Evolutionary conservation across 2,888 invertebrate genomes (phyloP).

Genomic region (Pterostichus niger): DNA sequence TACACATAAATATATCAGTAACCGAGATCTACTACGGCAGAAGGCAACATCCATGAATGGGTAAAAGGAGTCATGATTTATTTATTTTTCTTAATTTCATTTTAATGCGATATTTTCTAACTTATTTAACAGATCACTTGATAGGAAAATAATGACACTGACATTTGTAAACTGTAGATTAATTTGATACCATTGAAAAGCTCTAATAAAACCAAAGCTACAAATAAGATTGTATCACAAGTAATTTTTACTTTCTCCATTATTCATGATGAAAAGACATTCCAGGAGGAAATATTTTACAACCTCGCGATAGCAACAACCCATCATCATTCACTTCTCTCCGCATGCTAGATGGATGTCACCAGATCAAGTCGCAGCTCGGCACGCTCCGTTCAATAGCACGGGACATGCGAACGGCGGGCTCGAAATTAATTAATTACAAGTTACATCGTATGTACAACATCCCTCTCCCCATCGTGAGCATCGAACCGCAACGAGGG

Average conservation of each 20-base stretch:
- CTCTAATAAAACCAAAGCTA: too few species aligned
- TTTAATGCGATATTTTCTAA: too few species aligned
- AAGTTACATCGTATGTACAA: conserved; percentile 68
- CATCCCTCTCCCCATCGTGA: conserved; percentile 23
- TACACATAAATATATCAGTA: too few species aligned
- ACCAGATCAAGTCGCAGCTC: conserved; percentile 47
- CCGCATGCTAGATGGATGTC: neutral
- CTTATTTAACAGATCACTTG: too few species aligned
- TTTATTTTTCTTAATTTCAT: too few species aligned
- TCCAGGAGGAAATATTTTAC: conserved; percentile 3
- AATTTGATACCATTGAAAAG: too few species aligned
- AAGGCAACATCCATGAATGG: too few species aligned
- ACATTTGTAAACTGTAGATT: too few species aligned
- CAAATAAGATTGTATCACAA: too few species aligned
- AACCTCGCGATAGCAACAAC: conserved; percentile 15
- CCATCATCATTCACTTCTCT: conserved; percentile 22
- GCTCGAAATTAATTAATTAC: conserved; percentile 70
- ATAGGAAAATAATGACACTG: too few species aligned
- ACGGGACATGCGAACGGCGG: conserved; percentile 64
- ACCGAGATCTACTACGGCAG: too few species aligned
- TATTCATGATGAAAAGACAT: conserved; percentile 53
- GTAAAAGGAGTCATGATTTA: too few species aligned
- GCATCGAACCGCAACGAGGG: conserved; percentile 32
- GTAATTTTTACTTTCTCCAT: conserved; percentile 10
- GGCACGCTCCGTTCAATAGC: conserved; percentile 35